These are phyloP conservation scores for Streblospio benedicti DNA, from an alignment of 1,140 invertebrate species.

Conservation along the genomic window DNA sequence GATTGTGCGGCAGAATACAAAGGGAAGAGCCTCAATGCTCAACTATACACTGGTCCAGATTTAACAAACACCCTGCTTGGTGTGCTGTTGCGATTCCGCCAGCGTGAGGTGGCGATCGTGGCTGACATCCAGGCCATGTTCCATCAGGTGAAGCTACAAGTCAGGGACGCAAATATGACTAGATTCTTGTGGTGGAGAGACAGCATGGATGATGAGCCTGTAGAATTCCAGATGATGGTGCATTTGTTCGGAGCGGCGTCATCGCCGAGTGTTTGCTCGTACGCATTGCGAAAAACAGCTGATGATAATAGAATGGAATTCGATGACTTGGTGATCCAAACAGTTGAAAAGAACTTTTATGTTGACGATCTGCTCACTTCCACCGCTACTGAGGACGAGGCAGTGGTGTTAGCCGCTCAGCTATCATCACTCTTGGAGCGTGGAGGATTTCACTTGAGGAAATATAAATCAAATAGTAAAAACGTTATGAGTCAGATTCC, in stretches of 20 bases:
- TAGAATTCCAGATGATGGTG: slow-evolving; percentile 13
- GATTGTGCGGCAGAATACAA: slow-evolving; percentile 18
- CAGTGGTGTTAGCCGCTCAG: not conserved
- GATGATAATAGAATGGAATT: not conserved
- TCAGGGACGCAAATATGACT: not conserved
- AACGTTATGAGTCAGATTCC: not conserved
- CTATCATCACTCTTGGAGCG: not conserved
- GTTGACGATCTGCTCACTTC: slow-evolving; percentile 8
- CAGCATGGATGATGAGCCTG: not conserved
- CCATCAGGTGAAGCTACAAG: not conserved
- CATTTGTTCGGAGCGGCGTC: slow-evolving; percentile 14
- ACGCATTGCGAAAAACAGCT: not conserved
- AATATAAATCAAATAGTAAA: slow-evolving; percentile 11
- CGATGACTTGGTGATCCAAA: not conserved
- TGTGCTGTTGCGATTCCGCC: slow-evolving; percentile 17
- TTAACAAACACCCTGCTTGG: slow-evolving; percentile 32
- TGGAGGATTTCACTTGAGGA: slow-evolving; percentile 18
- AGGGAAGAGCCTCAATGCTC: slow-evolving; percentile 28
- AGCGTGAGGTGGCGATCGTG: not conserved
- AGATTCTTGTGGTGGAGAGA: slow-evolving; percentile 3
- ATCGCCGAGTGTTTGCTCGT: not conserved
- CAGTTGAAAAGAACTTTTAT: slow-evolving; percentile 6
- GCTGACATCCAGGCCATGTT: slow-evolving; percentile 7
- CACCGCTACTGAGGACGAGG: not conserved
- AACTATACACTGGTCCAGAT: slow-evolving; percentile 30